These are phyloP conservation scores for Cacatua alba DNA, from an alignment of 2,113 vertebrate species.

Conservation along the genomic window DNA sequence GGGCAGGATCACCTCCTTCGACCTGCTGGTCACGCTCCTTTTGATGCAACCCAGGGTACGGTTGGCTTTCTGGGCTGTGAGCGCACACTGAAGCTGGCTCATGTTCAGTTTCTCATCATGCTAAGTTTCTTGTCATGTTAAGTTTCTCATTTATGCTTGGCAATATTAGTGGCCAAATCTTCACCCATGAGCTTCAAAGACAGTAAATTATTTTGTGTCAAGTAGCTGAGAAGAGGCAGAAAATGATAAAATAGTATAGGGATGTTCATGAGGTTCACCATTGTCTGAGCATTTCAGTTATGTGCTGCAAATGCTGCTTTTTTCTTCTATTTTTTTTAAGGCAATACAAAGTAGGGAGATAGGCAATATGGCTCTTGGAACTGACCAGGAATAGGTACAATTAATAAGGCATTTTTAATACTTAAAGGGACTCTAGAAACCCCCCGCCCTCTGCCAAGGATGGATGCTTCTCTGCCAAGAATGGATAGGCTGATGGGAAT, in stretches of 20 bases:
- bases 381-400: not conserved
- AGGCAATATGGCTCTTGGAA: not conserved
- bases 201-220: not conserved
- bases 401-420: not conserved
- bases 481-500: not conserved
- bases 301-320: not conserved
- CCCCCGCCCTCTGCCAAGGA: rapidly evolving
- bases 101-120: not conserved
- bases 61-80: not conserved
- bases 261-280: not conserved
- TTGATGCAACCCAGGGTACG: not conserved
- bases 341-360: not conserved
- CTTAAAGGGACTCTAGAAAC: not conserved
- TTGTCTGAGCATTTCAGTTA: not conserved
- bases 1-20: too few species aligned
- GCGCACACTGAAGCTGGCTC: not conserved
- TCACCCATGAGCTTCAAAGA: not conserved
- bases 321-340: not conserved
- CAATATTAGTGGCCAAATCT: not conserved
- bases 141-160: not conserved
- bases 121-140: not conserved
- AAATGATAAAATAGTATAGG: not conserved
- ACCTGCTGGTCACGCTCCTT: too few species aligned
- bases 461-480: not conserved
- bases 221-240: not conserved